These are phyloP conservation scores for Eupleurogrammus muticus DNA, from an alignment of 2,797 vertebrate species.

Conservation along the genomic window DNA sequence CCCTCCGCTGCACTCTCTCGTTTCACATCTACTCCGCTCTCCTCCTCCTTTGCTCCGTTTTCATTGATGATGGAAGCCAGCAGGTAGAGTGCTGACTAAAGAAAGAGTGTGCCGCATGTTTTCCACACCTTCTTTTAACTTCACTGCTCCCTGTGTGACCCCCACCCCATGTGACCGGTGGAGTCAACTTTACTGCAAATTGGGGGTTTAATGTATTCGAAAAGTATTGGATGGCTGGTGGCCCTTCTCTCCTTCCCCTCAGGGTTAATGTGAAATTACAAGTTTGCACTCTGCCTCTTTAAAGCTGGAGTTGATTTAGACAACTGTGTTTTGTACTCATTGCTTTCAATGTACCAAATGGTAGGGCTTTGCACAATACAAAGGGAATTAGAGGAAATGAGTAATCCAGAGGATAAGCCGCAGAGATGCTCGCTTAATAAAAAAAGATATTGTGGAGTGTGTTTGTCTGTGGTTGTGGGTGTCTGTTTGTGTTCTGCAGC, in stretches of 20 bases:
- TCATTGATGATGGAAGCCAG: slow-evolving; percentile 69
- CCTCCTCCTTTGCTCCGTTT: slow-evolving; percentile 48
- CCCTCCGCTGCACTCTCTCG: slow-evolving; percentile 45
- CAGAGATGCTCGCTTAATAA: slow-evolving; percentile 16
- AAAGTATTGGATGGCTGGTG: slow-evolving; percentile 38
- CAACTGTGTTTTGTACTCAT: slow-evolving; percentile 14
- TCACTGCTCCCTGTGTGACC: slow-evolving; percentile 55
- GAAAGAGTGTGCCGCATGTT: slow-evolving; percentile 49
- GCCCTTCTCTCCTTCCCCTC: slow-evolving; percentile 29
- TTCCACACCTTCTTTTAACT: slow-evolving; percentile 41
- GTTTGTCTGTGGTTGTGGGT: slow-evolving; percentile 29
- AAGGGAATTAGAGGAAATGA: slow-evolving; percentile 40
- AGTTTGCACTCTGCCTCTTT: slow-evolving; percentile 69
- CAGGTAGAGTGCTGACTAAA: slow-evolving; percentile 79
- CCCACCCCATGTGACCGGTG: slow-evolving; percentile 40
- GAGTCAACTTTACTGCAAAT: slow-evolving; percentile 62
- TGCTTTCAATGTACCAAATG: slow-evolving; percentile 15
- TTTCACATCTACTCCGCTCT: slow-evolving; percentile 46
- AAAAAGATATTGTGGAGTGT: slow-evolving; percentile 45
- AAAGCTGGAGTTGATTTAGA: slow-evolving; percentile 59
- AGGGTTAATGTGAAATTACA: slow-evolving; percentile 70
- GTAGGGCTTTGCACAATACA: slow-evolving; percentile 30
- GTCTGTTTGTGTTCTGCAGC: slow-evolving; percentile 20
- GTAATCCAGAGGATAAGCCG: slow-evolving; percentile 43
- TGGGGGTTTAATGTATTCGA: slow-evolving; percentile 66